These are phyloP conservation scores for Amaurobius ferox DNA, from an alignment of 2,888 invertebrate genomes.

Conservation along the genomic window DNA sequence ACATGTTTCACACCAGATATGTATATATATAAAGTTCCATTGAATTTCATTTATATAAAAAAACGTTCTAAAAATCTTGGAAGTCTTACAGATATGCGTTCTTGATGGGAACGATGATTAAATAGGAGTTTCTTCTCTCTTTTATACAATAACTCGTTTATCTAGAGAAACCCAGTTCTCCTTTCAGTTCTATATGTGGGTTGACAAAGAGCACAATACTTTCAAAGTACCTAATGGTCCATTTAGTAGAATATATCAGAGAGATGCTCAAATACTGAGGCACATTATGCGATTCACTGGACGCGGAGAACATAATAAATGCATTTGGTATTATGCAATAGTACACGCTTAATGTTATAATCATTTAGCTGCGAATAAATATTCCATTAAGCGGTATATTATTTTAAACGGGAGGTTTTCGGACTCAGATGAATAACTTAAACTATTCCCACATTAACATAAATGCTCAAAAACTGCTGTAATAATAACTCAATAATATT, in stretches of 20 bases:
- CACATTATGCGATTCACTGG: no score
- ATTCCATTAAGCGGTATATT: no score
- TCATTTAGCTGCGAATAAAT: no score
- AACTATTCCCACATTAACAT: no score
- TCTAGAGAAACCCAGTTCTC: background rate
- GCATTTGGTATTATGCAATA: no score
- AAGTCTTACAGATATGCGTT: conserved; percentile 42
- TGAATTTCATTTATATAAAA: conserved; percentile 45
- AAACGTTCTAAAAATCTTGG: conserved; percentile 64
- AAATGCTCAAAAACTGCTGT: no score
- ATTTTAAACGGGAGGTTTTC: no score
- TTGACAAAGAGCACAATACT: background rate
- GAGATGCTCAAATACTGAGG: conserved; percentile 10
- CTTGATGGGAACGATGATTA: conserved; percentile 2
- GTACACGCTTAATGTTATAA: no score
- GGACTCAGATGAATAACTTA: no score
- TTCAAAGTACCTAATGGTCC: background rate
- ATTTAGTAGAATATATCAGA: background rate
- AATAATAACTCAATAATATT: no score
- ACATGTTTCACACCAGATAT: conserved; percentile 54
- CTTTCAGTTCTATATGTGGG: background rate
- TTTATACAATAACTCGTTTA: background rate
- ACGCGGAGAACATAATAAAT: no score
- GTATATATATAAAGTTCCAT: conserved; percentile 64
- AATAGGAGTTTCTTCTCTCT: background rate